These are phyloP conservation scores for Triops cancriformis DNA, from an alignment of 1,140 invertebrate genomes.

Conservation along the genomic window DNA sequence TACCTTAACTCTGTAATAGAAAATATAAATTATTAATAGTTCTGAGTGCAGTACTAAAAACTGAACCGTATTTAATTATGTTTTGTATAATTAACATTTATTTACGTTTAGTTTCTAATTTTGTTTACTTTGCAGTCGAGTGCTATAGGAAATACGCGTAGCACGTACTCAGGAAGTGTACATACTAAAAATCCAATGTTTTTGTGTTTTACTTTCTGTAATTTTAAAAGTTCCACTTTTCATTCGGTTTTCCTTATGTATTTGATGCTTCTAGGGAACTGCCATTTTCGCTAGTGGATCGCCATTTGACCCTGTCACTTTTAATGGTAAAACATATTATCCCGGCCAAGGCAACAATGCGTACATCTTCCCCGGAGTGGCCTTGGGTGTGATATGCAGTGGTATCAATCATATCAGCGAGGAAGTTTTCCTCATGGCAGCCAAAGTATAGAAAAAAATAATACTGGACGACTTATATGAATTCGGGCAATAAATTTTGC, in stretches of 20 bases:
- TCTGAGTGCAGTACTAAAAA: no score
- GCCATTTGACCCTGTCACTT: slow-evolving; percentile 72
- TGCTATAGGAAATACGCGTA: no score
- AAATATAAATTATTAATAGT: no score
- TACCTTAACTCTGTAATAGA: no score
- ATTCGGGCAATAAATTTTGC: not conserved
- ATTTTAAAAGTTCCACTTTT: not conserved
- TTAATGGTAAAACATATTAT: slow-evolving; percentile 66
- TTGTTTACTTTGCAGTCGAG: no score
- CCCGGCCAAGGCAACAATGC: slow-evolving; percentile 95
- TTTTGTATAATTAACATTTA: no score
- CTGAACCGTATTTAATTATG: no score
- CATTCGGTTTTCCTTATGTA: slow-evolving; percentile 25
- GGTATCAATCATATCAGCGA: slow-evolving; percentile 82
- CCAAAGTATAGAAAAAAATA: slow-evolving; percentile 52
- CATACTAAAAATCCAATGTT: no score
- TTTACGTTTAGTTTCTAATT: no score
- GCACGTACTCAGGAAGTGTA: no score
- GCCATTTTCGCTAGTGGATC: slow-evolving; percentile 87
- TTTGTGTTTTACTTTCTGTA: slow-evolving; percentile 18
- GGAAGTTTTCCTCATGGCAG: slow-evolving; percentile 80
- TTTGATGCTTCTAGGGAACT: slow-evolving; percentile 53
- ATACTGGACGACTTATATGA: not conserved
- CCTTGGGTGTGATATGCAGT: slow-evolving; percentile 76
- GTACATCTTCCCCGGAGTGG: slow-evolving; percentile 92